Conservation (phyloP, 2,797 vertebrate species). For the Pantherophis alleghaniensis region DNA sequence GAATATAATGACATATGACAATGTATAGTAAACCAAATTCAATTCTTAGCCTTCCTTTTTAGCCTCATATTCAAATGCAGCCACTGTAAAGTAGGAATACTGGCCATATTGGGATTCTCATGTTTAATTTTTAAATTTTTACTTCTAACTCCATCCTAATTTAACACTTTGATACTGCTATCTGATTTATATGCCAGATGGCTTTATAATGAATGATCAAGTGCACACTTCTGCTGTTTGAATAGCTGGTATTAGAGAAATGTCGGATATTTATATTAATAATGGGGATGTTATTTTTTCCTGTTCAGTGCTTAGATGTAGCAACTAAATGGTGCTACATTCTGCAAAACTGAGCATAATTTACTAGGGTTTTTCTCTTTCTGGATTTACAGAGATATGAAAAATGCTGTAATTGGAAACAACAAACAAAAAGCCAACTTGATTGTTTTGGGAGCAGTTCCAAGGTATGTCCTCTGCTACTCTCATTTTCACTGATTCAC, state of each 20-base stretch:
- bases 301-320: constrained; percentile 32
- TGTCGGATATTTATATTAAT: constrained; percentile 37
- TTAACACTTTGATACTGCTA: not conserved
- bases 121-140: not conserved
- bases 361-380: constrained; percentile 71
- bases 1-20: not conserved
- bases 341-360: constrained; percentile 62
- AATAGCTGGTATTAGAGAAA: not conserved
- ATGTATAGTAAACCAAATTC: not conserved
- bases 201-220: not conserved
- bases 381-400: constrained; percentile 93
- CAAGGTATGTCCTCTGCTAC: constrained; percentile 81
- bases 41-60: not conserved
- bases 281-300: constrained; percentile 25
- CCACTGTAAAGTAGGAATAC: not conserved
- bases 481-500: constrained; percentile 65
- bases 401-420: constrained; percentile 99
- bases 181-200: not conserved
- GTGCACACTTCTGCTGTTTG: constrained; percentile 46
- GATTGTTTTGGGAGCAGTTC: constrained; percentile 98
- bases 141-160: not conserved
- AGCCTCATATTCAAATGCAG: not conserved
- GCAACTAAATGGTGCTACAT: constrained; percentile 51
- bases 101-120: not conserved
- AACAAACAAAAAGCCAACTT: constrained; percentile 99